Conservation (phyloP, 30 jellyfish, hydroid and myxozoan genomes). For the Chironex yamaguchii region DNA sequence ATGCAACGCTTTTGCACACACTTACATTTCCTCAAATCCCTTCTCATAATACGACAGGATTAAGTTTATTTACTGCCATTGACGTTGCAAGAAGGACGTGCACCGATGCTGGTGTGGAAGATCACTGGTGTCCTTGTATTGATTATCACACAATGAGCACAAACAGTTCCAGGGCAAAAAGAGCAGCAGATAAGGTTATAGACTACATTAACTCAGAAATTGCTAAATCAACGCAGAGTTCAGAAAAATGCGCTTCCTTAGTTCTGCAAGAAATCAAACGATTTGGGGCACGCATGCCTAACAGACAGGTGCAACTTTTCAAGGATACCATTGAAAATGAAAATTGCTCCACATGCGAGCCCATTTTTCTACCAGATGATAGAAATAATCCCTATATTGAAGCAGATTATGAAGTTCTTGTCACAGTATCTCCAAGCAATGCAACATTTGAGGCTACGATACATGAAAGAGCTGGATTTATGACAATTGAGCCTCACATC, state of each 20-base stretch:
- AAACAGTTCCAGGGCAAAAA: neutral
- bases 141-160: neutral
- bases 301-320: neutral
- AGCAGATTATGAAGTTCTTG: neutral
- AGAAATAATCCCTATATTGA: neutral
- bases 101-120: conserved; percentile 32
- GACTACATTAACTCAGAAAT: neutral
- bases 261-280: neutral
- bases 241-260: neutral
- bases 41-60: neutral
- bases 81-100: conserved; percentile 34
- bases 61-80: conserved; percentile 16
- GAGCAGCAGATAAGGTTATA: conserved; percentile 14
- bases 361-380: neutral
- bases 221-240: neutral
- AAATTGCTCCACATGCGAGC: conserved; percentile 18
- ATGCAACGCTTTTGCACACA: conserved; percentile 47
- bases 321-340: neutral
- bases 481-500: neutral
- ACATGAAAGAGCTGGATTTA: neutral
- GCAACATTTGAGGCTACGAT: conserved; percentile 47
- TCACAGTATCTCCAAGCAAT: conserved; percentile 10
- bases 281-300: neutral
- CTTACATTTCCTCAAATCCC: neutral
- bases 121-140: conserved; percentile 49